Evolutionary conservation across 2,113 vertebrate genomes (phyloP).

Genomic region (Engystomops pustulosus): DNA sequence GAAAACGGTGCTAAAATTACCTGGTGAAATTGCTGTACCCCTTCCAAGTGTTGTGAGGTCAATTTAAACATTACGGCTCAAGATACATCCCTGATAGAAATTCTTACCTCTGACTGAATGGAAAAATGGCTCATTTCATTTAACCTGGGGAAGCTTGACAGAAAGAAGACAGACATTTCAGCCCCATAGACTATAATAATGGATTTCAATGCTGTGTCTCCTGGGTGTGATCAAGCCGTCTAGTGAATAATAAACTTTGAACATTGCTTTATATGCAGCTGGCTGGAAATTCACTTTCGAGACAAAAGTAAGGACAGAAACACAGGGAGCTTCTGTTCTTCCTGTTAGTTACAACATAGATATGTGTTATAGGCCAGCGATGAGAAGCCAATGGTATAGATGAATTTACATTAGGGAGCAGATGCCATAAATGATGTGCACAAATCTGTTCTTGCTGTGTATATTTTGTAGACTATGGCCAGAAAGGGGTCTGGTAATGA

Average conservation of each 20-base stretch:
- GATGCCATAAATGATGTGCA: not conserved
- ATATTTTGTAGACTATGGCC: not conserved
- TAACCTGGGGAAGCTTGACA: conserved; percentile 33
- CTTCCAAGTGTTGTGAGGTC: conserved; percentile 46
- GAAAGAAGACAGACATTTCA: conserved; percentile 27
- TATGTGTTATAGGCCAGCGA: not conserved
- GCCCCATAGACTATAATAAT: conserved; percentile 33
- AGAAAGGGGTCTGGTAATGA: no score
- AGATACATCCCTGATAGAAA: conserved; percentile 46
- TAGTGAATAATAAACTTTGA: conserved; percentile 45
- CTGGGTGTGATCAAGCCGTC: conserved; percentile 43
- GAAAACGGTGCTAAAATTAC: conserved; percentile 44
- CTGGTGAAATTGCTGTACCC: conserved; percentile 30
- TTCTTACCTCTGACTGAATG: conserved; percentile 44
- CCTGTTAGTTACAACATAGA: not conserved
- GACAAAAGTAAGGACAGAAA: conserved; percentile 13
- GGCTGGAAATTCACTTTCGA: conserved; percentile 25
- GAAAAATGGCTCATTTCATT: conserved; percentile 50
- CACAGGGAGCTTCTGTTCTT: not conserved
- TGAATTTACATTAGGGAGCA: not conserved
- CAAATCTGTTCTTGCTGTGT: not conserved
- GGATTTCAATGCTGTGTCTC: conserved; percentile 35
- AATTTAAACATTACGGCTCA: conserved; percentile 51
- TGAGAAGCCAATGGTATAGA: not conserved
- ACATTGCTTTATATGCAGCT: conserved; percentile 14